Evolutionary conservation across 2,113 vertebrate species (phyloP), one percentile per base, ranked within the genome.

Genomic region (Lasiurus cinereus): DNA sequence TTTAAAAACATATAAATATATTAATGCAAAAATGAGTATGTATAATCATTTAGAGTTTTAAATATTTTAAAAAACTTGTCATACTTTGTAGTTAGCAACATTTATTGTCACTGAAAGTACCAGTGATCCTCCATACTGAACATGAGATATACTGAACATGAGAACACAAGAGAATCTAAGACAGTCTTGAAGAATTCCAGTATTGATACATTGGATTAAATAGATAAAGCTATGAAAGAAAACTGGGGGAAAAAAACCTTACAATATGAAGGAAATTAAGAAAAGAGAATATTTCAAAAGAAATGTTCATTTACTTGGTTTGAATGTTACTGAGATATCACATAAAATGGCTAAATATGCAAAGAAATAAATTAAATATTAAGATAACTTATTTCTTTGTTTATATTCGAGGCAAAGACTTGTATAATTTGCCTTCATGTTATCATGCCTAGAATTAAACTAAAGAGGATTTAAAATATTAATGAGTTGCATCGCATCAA

Each of bases 391-490:
- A 83, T 88, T 67, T 0, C 9, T 91, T 96, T 95, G 76, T 93
- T 95, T 96, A 89, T 74, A 78, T 74, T 88, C 4, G 5, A 78
- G 66, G 39, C 39, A 90, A 96, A 91, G 13, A 50, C 31, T 56
- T 52, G 76, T 36, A 78, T 85, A 88, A 90, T 84, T 87, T 96
- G 16, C 67, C 12, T 92, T 7, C 3, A 78, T 69, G 39, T 82
- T 82, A 70, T 92, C 56, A 96, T 62, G 69, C 62, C 79, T 90
- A 77, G 90, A 96, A 94, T 94, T 94, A 96, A 96, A 93, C 72
- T 74, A 78, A 76, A 10, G 4, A 50, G 14, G 67, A 83, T 94
- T 88, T 96, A 24, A 97, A 96, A 93, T 93, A 97, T 96, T 97
- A 93, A 97, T 96, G 62, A 95, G 72, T 78, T 88, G 69, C 52